Evolutionary conservation across 1,140 invertebrate species (phyloP), one percentile per base, ranked within the genome.

Genomic region (Schmidtea mediterranea): DNA sequence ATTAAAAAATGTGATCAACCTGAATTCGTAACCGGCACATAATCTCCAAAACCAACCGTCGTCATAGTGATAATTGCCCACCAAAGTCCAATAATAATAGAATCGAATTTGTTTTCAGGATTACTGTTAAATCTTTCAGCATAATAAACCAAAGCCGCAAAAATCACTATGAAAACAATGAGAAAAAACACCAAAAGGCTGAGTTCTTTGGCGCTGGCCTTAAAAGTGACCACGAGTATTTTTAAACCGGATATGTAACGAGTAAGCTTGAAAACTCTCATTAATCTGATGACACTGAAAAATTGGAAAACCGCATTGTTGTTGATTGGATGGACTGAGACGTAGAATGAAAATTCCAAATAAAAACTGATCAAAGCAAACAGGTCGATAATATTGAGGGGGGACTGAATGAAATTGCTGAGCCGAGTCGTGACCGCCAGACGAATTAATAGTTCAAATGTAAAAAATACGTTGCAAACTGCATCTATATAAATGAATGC

Each of bases 311-410:
- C 63, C 54, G 63, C 62, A 37, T 62, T 65, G 82, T 89, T 90
- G 64, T 84, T 83, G 72, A 89, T 81, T 71, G 86, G 86, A n/a
- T 23, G 6, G 9, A 22, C n/a, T 10, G 26, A 32, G 26, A 83
- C 78, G 68, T 90, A 79, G 71, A 90, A 83, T 55, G 84, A 83
- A 63, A 94, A 79, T 51, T 92, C 87, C 54, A 97, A 89, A 74
- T 97, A 98, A 71, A 97, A 98, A 62, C 90, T 90, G 75, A 95
- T 92, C 75, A 97, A 95, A 65, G 90, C 89, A 72, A 65, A 58
- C 70, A 97, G 87, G 70, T 97, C 90, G 71, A 98, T 95, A 69
- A 90, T 80, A 74, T 98, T 98, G 82, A 97, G 90, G 69, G 95
- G 83, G 75, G 92, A 86, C 71, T 84, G 81, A 74, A 89, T 86